phyloP scores from a whole-genome alignment of 1,140 invertebrate species.

The Drosophila pallidifrons region DNA sequence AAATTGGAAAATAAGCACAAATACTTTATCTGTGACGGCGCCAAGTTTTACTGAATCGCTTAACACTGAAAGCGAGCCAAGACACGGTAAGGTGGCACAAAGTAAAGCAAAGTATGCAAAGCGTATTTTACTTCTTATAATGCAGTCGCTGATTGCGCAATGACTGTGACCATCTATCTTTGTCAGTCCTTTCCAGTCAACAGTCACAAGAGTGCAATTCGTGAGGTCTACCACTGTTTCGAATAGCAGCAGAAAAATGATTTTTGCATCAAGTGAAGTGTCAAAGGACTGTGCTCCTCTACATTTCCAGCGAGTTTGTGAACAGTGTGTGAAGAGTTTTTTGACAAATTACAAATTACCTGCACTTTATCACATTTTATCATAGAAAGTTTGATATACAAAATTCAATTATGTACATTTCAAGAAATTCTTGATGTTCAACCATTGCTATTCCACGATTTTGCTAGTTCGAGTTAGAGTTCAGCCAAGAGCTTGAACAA shows the following conservation, averaged over 20 bases:
- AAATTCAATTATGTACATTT: slow-evolving; percentile 23
- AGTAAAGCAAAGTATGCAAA: slow-evolving; percentile 52
- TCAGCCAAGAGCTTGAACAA: slow-evolving; percentile 20
- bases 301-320: not conserved
- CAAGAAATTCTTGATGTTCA: slow-evolving; percentile 22
- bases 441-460: slow-evolving; percentile 42
- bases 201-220: not conserved
- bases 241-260: slow-evolving; percentile 36
- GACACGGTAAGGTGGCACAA: slow-evolving; percentile 6
- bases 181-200: slow-evolving; percentile 16
- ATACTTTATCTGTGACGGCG: not conserved
- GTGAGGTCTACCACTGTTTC: not conserved
- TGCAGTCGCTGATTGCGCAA: slow-evolving; percentile 33
- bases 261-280: slow-evolving; percentile 24
- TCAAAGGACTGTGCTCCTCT: slow-evolving; percentile 11
- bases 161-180: slow-evolving; percentile 33
- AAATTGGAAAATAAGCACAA: not conserved
- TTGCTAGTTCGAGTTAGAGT: not conserved
- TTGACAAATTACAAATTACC: slow-evolving; percentile 36
- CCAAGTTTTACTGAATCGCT: slow-evolving; percentile 16
- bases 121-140: slow-evolving; percentile 55
- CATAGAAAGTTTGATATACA: slow-evolving; percentile 8
- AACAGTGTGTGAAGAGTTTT: not conserved
- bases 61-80: not conserved
- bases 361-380: slow-evolving; percentile 39